Conservation (phyloP, 2,888 invertebrate species). For the Malthinus flaveolus region DNA sequence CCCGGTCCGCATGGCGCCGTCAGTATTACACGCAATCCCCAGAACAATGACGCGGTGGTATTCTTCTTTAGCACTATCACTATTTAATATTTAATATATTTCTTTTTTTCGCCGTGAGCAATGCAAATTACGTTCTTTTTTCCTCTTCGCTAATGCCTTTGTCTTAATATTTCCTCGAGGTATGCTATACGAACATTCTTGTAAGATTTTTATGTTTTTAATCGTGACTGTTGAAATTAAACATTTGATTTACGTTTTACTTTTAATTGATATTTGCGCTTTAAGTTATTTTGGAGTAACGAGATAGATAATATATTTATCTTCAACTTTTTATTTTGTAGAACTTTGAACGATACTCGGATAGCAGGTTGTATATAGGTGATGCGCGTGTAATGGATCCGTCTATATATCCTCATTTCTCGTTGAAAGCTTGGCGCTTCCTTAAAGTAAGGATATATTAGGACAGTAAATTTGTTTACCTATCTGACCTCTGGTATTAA, state of each 20-base stretch:
- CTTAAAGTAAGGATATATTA: slow-evolving; percentile 25
- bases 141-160: neutral
- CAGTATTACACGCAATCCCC: slow-evolving; percentile 32
- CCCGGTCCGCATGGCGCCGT: slow-evolving; percentile 35
- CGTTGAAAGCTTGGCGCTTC: slow-evolving; percentile 4
- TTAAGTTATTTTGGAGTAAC: too few relatives aligned
- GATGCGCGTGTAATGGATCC: too few relatives aligned
- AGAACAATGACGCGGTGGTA: slow-evolving; percentile 27
- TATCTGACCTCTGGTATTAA: slow-evolving; percentile 27
- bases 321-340: neutral
- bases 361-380: too few relatives aligned
- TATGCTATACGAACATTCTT: neutral
- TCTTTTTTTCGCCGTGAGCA: neutral
- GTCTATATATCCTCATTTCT: slow-evolving; percentile 32
- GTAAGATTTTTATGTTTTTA: too few relatives aligned
- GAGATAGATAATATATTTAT: neutral
- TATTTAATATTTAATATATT: slow-evolving; percentile 13
- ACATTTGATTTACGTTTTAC: too few relatives aligned
- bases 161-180: neutral
- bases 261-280: too few relatives aligned
- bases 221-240: too few relatives aligned
- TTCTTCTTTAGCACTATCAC: slow-evolving; percentile 17
- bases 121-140: too few relatives aligned
- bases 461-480: slow-evolving; percentile 22
- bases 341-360: neutral